A percentile compares a stretch with the other conserved stretches of the same genome.
Conservation (phyloP, 1,140 invertebrate species). For the Drosophila athabasca region DNA sequence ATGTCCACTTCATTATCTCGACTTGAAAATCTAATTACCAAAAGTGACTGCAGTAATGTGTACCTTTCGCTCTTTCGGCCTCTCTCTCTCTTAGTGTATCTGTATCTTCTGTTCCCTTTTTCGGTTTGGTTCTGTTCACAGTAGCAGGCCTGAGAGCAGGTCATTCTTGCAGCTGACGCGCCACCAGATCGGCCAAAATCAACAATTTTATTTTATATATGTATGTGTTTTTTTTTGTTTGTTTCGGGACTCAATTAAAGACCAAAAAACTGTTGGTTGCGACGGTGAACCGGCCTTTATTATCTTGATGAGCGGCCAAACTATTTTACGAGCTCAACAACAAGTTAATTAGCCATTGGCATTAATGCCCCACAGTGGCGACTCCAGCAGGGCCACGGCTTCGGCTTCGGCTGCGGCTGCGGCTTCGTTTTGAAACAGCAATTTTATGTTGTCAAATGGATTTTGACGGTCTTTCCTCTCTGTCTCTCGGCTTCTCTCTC, state of each 20-base stretch:
- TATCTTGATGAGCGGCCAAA: slow-evolving; percentile 80
- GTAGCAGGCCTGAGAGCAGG: slow-evolving; percentile 19
- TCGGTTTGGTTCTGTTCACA: slow-evolving; percentile 16
- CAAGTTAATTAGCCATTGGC: slow-evolving; percentile 79
- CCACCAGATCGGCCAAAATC: slow-evolving; percentile 37
- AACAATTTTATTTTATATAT: slow-evolving; percentile 24
- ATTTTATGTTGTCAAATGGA: slow-evolving; percentile 75
- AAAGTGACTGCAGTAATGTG: slow-evolving; percentile 67
- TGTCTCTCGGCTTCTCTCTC: not conserved
- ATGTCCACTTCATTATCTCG: slow-evolving; percentile 73
- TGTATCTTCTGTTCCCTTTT: slow-evolving; percentile 21
- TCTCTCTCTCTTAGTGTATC: slow-evolving; percentile 9
- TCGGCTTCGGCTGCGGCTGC: not conserved
- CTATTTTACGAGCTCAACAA: slow-evolving; percentile 82
- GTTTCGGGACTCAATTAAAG: slow-evolving; percentile 57
- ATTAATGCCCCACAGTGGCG: slow-evolving; percentile 59
- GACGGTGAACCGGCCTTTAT: slow-evolving; percentile 58
- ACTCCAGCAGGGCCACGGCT: not conserved
- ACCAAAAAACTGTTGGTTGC: slow-evolving; percentile 33
- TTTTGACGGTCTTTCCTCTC: slow-evolving; percentile 36
- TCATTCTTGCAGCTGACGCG: slow-evolving; percentile 67
- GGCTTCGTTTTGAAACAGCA: slow-evolving; percentile 67
- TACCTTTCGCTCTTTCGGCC: not conserved
- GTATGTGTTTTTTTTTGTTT: slow-evolving; percentile 1
- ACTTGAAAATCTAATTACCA: slow-evolving; percentile 77